Evolutionary conservation across 2,888 invertebrate genomes (phyloP), one percentile per base, ranked within the genome.

Genomic region (Diarsia rubi): DNA sequence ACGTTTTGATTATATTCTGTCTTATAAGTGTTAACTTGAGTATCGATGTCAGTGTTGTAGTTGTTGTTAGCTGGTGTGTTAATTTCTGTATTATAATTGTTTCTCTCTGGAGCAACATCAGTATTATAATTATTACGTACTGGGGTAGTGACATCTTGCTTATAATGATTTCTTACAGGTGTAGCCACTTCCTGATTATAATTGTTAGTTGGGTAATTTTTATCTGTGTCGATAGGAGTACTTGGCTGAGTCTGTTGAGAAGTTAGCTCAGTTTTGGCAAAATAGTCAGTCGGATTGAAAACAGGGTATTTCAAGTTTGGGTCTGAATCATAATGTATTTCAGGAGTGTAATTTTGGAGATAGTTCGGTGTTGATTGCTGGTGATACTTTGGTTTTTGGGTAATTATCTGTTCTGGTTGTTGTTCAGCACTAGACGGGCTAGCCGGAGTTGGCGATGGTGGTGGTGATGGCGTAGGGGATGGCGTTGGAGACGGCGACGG

Each of bases 311-410:
- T 93, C 59, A 92, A 85, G 76, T 91, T 92, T 63, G 90, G 91
- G 44, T 90, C 88, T 42, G 94, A 91, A 84, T 94, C 92, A 66
- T 95, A 94, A 73, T 96, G 95, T 77, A 95, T 94, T 92, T 96
- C 96, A 24, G 95, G 96, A 19, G 91, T 91, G 78, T 95, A 95
- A 76, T 91, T 94, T 87, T 95, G 95, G 52, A 91, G 83, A 81
- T 95, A 95, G 80, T 89, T 92, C 21, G 93, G 94, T 4, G 94
- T 90, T 19, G 93, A 90, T 52, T 92, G 91, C 75, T 92, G 92
- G 70, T 91, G 87, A 73, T 92, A 91, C n/a, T 88, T 88, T 72
- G 90, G 90, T 84, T 91, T 91, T 79, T 94, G 92, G 11, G 92
- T 93, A 8, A 90, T 88, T n/a, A 88, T 77, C 87, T 92, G 89